Conservation (phyloP, 1,140 invertebrate species). For the Cydia strobilella region DNA sequence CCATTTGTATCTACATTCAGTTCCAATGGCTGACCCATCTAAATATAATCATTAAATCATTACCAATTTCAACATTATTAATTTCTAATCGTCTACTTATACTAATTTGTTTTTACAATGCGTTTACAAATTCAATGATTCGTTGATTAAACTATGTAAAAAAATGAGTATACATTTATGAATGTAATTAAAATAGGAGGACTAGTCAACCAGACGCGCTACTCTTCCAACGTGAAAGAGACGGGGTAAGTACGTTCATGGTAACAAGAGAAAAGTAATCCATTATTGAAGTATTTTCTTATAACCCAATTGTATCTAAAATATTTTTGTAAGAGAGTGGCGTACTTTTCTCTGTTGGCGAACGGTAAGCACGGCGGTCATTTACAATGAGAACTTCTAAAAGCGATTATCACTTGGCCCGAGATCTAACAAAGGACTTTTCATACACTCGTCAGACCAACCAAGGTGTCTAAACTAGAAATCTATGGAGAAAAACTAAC, state of each 20-base stretch:
- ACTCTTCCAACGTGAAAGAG: background rate
- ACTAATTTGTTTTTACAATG: conserved; percentile 57
- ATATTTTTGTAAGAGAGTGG: background rate
- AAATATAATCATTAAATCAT: conserved; percentile 42
- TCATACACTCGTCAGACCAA: background rate
- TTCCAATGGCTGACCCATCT: conserved; percentile 39
- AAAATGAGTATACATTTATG: conserved; percentile 26
- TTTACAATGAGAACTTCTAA: conserved; percentile 34
- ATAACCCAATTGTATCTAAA: background rate
- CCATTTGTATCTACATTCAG: conserved; percentile 40
- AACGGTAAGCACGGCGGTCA: conserved; percentile 16
- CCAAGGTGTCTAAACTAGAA: background rate
- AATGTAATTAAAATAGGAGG: conserved; percentile 17
- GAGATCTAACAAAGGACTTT: background rate
- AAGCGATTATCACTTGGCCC: conserved; percentile 47
- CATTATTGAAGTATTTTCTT: background rate
- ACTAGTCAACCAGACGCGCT: conserved; percentile 4
- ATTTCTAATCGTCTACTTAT: conserved; percentile 62
- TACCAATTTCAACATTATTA: conserved; percentile 49
- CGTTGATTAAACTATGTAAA: conserved; percentile 29
- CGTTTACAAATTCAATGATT: conserved; percentile 35
- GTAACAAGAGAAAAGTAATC: background rate
- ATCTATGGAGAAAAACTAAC: background rate
- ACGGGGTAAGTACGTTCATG: conserved; percentile 18
- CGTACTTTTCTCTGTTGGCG: conserved; percentile 36